Evolutionary conservation across 2,888 invertebrate genomes (phyloP), one percentile per base, ranked within the genome.

Genomic region (Bibio marci): DNA sequence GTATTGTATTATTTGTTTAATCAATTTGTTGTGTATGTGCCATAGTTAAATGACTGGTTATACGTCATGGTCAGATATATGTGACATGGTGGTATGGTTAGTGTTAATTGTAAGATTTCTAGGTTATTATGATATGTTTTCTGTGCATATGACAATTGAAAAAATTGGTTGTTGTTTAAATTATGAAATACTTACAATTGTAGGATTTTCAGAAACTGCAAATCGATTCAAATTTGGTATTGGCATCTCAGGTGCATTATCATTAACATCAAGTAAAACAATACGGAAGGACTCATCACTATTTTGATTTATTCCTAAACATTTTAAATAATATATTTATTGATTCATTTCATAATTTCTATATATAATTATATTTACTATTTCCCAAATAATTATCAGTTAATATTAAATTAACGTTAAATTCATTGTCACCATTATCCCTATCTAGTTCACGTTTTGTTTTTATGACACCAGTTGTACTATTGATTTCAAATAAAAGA

Each of bases 241-340:
- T 0, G 68, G 70, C 47, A 70, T 49, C 45, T 62, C 55, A 0
- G 76, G 76, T 1, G 64, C 63, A 43, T 75, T 68, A 53, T 76
- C 72, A 48, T 77, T 76, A 3, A 73, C 66, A 48, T 77, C 76
- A 19, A 59, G 45, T 7, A 77, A 54, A 1, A 65, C 57, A 0
- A 53, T 39, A 19, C 41, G 47, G 0, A n/a, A 75, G 54, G n/a
- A n/a, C 34, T 56, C 53, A 1, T 58, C 58, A 15, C 44, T 45
- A 25, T 47, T 50, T 34, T 43, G 40, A 41, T 53, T 55, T 37
- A 47, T 47, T 30, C 46, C 50, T 50, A 18, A 6, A 35, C 13
- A 22, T 32, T 25, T 31, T 40, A 27, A n/a, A n/a, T 12, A 36
- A 12, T 39, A 28, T 28, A 33, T 17, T 10, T 39, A 30, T 32